A percentile compares a stretch with the other conserved stretches of the same genome.
Conservation (phyloP, 2,888 invertebrate species). For the Drosophila greeni region DNA sequence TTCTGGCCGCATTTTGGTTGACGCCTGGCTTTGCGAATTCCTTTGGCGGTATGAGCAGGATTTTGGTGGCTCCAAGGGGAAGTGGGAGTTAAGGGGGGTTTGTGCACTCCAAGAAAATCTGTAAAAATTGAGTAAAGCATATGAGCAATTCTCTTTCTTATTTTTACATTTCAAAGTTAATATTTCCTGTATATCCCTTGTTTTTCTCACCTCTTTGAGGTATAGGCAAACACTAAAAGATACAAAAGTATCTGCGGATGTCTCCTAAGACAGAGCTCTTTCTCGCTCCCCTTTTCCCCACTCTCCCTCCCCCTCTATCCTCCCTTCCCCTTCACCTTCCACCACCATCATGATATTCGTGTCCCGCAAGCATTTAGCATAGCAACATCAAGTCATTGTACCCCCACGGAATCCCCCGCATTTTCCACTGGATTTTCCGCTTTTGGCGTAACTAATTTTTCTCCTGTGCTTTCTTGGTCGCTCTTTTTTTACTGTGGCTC, state of each 20-base stretch:
- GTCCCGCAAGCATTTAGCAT: slow-evolving; percentile 70
- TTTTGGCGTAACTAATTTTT: slow-evolving; percentile 73
- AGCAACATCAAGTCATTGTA: slow-evolving; percentile 47
- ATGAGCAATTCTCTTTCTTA: background rate
- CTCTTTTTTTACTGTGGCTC: slow-evolving; percentile 29
- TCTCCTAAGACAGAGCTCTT: slow-evolving; percentile 2
- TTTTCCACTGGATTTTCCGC: slow-evolving; percentile 43
- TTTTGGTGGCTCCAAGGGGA: background rate
- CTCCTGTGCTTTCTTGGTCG: slow-evolving; percentile 59
- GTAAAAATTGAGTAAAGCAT: background rate
- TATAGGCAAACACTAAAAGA: background rate
- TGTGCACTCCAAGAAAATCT: background rate
- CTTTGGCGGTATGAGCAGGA: slow-evolving; percentile 40
- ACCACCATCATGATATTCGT: slow-evolving; percentile 63
- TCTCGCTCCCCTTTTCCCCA: background rate
- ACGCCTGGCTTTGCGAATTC: slow-evolving; percentile 49
- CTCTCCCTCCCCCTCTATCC: background rate
- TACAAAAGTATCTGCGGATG: slow-evolving; percentile 16
- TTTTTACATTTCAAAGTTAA: background rate
- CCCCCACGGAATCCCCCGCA: slow-evolving; percentile 31
- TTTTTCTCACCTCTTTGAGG: too few species aligned
- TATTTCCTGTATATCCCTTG: background rate
- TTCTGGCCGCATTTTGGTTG: slow-evolving; percentile 63
- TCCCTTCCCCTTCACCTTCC: slow-evolving; percentile 15
- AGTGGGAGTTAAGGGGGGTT: background rate